Evolutionary conservation across 2,797 vertebrate genomes (phyloP).

Genomic region (Orestias chungarensis): DNA sequence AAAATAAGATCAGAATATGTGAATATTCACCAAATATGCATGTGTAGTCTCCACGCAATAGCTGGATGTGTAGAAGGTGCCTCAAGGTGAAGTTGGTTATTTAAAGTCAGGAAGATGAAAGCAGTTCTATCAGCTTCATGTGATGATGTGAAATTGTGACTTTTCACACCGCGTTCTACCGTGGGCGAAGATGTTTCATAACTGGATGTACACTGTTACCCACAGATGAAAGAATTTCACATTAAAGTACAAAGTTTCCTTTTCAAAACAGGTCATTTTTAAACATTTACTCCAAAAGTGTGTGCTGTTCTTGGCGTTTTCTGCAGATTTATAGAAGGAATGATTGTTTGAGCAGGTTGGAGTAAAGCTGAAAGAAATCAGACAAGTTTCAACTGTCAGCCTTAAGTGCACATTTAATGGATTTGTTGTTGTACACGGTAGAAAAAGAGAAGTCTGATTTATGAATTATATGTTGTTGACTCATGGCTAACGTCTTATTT

Average conservation of each 20-base stretch:
- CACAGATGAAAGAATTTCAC: background rate
- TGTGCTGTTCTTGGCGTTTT: background rate
- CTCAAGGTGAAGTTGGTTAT: background rate
- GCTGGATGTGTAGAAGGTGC: background rate
- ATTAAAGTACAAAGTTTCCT: slow-evolving; percentile 1
- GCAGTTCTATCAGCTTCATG: background rate
- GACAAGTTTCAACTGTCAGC: background rate
- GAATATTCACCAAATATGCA: background rate
- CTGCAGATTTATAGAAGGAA: background rate
- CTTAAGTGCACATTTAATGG: background rate
- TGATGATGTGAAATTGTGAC: background rate
- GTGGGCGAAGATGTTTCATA: background rate
- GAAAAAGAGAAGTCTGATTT: background rate
- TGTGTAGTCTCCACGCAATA: background rate
- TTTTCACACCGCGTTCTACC: background rate
- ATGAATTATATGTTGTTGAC: background rate
- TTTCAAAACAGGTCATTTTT: background rate
- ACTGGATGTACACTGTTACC: background rate
- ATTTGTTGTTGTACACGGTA: background rate
- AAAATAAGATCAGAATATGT: background rate
- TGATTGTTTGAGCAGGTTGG: background rate
- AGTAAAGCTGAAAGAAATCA: background rate
- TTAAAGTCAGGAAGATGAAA: slow-evolving; percentile 4
- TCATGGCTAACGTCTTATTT: background rate
- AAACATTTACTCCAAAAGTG: background rate